Evolutionary conservation across 2,797 vertebrate genomes (phyloP).

Genomic region (Typhlichthys subterraneus): DNA sequence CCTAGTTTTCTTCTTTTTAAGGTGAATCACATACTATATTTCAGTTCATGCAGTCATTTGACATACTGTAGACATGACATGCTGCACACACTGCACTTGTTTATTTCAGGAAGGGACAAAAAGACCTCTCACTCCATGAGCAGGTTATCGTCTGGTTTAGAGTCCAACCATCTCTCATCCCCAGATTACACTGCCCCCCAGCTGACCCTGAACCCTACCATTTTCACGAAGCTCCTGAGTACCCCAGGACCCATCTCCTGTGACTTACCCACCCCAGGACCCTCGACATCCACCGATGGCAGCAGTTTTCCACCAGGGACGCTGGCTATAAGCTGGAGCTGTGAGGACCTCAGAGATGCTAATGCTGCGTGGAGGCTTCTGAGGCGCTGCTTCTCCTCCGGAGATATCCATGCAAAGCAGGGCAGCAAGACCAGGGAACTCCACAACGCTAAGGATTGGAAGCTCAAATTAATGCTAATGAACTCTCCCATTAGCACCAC

Average conservation of each 20-base stretch:
- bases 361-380: constrained; percentile 35
- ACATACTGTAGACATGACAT: constrained; percentile 36
- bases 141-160: constrained; percentile 80
- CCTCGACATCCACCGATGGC: constrained; percentile 23
- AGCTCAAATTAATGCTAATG: constrained; percentile 1
- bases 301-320: constrained; percentile 29
- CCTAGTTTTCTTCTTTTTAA: background rate
- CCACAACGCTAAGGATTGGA: constrained; percentile 18
- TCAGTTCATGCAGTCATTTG: constrained; percentile 3
- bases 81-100: constrained; percentile 55
- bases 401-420: constrained; percentile 74
- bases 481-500: background rate
- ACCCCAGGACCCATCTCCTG: constrained; percentile 42
- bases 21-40: background rate
- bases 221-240: constrained; percentile 57
- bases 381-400: constrained; percentile 81
- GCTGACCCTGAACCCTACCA: constrained; percentile 50
- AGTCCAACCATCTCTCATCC: constrained; percentile 78
- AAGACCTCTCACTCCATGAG: constrained; percentile 74
- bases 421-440: constrained; percentile 16
- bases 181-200: constrained; percentile 72
- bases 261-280: constrained; percentile 8
- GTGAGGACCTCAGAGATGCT: constrained; percentile 69
- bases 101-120: constrained; percentile 84
- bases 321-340: constrained; percentile 80